Percentiles rank a stretch among this genome's conserved stretches.
These are phyloP conservation scores for Alviniconcha strummeri DNA, from an alignment of 2,888 invertebrate genomes.

Conservation along the genomic window DNA sequence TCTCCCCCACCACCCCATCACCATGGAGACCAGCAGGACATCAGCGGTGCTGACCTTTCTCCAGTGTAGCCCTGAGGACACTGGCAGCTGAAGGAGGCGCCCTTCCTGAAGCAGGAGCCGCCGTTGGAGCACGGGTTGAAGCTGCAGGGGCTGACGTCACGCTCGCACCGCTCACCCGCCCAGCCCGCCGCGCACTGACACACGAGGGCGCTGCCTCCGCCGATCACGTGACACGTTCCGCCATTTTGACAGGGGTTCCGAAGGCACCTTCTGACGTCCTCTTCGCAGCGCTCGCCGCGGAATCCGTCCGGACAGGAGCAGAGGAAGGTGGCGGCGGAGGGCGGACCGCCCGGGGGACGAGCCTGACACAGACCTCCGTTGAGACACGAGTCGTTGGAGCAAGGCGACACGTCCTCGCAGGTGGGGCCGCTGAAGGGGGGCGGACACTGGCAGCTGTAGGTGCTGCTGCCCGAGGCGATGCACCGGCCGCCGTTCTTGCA, in stretches of 20 bases:
- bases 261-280: constrained; percentile 7
- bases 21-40: no score
- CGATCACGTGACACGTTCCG: constrained; percentile 21
- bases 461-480: constrained; percentile 36
- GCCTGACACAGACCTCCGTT: constrained; percentile 16
- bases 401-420: background rate
- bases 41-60: background rate
- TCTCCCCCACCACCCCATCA: no score
- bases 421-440: background rate
- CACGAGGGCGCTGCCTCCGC: background rate
- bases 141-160: background rate
- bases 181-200: constrained; percentile 22
- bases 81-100: background rate
- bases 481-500: constrained; percentile 55
- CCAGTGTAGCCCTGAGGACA: constrained; percentile 6
- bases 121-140: constrained; percentile 15
- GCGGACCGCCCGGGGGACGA: background rate
- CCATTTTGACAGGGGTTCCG: constrained; percentile 31
- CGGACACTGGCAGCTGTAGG: constrained; percentile 21
- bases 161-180: constrained; percentile 20
- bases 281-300: constrained; percentile 22
- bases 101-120: constrained; percentile 5
- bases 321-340: background rate
- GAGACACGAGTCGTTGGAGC: constrained; percentile 15
- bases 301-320: constrained; percentile 30